Percentiles rank a stretch among this genome's conserved stretches.
phyloP scores from a whole-genome alignment of 2,113 vertebrate species.

The Spilogale gracilis region DNA sequence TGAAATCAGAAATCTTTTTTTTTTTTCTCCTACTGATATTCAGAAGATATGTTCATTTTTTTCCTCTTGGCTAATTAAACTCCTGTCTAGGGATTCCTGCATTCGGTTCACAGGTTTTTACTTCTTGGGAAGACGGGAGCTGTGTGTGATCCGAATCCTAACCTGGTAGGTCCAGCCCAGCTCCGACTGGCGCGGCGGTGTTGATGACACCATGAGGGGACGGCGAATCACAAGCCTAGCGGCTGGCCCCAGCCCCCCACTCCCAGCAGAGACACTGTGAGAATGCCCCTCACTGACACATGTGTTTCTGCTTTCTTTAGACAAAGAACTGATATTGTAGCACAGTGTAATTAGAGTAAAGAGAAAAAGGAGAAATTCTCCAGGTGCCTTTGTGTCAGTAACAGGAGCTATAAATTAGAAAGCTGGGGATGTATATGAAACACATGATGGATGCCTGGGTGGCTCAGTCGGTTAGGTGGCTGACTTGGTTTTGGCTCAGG shows the following conservation, averaged over 20 bases:
- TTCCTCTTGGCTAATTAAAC: not conserved
- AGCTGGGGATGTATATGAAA: not conserved
- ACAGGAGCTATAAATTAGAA: not conserved
- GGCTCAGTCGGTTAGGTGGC: not conserved
- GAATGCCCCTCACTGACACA: not conserved
- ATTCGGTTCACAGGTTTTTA: slow-evolving; percentile 14
- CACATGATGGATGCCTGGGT: not conserved
- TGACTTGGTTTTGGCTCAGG: not conserved
- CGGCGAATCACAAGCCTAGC: not conserved
- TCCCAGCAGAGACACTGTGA: not conserved
- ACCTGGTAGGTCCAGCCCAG: not conserved
- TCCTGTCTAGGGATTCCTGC: not conserved
- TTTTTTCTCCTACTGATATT: not conserved
- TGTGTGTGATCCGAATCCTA: not conserved
- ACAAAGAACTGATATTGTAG: not conserved
- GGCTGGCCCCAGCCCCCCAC: too few species aligned
- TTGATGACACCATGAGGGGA: not conserved
- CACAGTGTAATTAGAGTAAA: not conserved
- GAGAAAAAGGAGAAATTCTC: not conserved
- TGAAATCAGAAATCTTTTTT: slow-evolving; percentile 23
- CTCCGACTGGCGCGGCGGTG: not conserved
- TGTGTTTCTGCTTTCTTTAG: not conserved
- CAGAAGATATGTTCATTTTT: not conserved
- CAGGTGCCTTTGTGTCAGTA: not conserved
- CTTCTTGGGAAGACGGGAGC: not conserved